Conservation (phyloP, 2,888 invertebrate genomes). For the Tinea pellionella region DNA sequence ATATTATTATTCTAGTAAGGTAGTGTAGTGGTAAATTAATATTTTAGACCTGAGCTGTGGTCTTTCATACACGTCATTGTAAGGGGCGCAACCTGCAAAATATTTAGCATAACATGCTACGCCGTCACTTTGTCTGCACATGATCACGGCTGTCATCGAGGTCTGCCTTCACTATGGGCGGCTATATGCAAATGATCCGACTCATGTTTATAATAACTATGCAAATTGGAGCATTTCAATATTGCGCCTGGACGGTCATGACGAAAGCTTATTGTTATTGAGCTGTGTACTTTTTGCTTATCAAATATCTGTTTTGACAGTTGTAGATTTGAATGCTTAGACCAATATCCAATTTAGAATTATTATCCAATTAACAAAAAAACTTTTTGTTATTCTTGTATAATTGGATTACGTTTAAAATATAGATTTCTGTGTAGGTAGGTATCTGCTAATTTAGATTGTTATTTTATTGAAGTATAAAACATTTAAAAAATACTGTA, state of each 20-base stretch:
- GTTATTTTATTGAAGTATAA: no score
- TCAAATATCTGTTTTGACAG: constrained; percentile 11
- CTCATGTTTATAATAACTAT: constrained; percentile 58
- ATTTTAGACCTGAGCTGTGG: not conserved
- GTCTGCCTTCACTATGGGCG: constrained; percentile 15
- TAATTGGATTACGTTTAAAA: no score
- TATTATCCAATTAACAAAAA: no score
- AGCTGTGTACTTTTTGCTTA: constrained; percentile 38
- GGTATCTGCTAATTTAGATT: no score
- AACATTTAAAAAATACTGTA: no score
- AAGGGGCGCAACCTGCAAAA: constrained; percentile 2
- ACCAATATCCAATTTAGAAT: not conserved
- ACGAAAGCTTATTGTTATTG: constrained; percentile 47
- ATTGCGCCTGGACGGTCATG: constrained; percentile 43
- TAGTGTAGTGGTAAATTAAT: not conserved
- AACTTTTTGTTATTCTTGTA: no score
- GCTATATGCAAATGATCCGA: constrained; percentile 34
- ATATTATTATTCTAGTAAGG: not conserved
- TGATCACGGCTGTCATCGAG: constrained; percentile 10
- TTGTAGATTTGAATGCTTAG: not conserved
- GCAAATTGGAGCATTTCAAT: constrained; percentile 57
- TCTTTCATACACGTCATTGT: not conserved
- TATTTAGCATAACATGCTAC: not conserved
- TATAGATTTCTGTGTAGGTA: no score
- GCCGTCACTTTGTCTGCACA: constrained; percentile 10